Evolutionary conservation across 2,797 vertebrate species (phyloP).

Genomic region (Margarornis squamiger): DNA sequence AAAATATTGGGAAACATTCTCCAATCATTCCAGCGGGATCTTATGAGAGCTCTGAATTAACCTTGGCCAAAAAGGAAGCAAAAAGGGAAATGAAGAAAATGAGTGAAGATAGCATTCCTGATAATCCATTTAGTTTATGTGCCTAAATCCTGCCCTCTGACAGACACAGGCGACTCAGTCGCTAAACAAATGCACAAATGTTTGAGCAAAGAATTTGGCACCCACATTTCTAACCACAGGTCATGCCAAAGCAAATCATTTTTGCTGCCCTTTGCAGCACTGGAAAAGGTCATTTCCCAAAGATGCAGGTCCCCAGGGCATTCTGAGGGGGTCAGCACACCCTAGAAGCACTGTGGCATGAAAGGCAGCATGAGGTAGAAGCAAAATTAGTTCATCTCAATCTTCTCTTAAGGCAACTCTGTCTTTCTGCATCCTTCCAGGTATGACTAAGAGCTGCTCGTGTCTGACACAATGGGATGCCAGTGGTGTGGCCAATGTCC

Average conservation of each 20-base stretch:
- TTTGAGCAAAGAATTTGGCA: not conserved
- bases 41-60: not conserved
- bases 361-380: not conserved
- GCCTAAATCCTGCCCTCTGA: not conserved
- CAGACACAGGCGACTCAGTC: not conserved
- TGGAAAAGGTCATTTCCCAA: not conserved
- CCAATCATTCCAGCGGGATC: not conserved
- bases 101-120: not conserved
- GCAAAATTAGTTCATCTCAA: not conserved
- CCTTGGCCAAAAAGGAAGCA: not conserved
- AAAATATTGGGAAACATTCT: slow-evolving; percentile 15
- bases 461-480: not conserved
- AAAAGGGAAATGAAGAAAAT: not conserved
- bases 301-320: not conserved
- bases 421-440: not conserved
- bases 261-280: not conserved
- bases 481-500: accelerated
- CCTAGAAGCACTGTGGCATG: accelerated
- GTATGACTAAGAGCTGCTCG: not conserved
- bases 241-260: not conserved
- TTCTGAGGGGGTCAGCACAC: not conserved
- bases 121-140: not conserved
- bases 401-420: not conserved
- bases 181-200: not conserved
- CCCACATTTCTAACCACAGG: not conserved